phyloP scores from a whole-genome alignment of 2,113 vertebrate species.

The Sylvicapra grimmia region DNA sequence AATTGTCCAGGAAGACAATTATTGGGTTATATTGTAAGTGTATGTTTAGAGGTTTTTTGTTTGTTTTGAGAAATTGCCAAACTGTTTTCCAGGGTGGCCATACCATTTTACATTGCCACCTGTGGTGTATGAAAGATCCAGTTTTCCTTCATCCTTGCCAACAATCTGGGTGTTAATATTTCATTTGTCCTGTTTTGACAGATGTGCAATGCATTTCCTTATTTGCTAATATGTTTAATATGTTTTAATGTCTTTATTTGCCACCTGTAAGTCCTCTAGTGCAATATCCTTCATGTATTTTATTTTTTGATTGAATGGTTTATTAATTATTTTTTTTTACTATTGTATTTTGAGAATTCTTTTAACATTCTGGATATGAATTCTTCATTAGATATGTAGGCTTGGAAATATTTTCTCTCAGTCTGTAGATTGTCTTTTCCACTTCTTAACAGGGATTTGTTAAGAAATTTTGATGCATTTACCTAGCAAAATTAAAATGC shows the following conservation, averaged over 20 bases:
- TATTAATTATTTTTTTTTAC: neutral
- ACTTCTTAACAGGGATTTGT: neutral
- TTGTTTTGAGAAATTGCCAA: neutral
- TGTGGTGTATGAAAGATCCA: neutral
- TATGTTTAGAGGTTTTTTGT: neutral
- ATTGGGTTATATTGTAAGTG: neutral
- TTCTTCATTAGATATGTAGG: neutral
- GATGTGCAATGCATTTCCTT: neutral
- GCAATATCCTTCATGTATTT: neutral
- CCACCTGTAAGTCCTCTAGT: neutral
- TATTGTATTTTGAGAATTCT: neutral
- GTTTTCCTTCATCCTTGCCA: neutral
- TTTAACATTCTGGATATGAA: neutral
- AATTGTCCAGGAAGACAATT: neutral
- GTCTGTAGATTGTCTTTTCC: neutral
- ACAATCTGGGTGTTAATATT: neutral
- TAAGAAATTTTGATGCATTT: neutral
- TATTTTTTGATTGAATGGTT: neutral
- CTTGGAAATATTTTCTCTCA: neutral
- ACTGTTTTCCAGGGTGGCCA: neutral
- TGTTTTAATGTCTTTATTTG: neutral
- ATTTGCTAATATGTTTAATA: neutral
- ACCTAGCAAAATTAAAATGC: neutral
- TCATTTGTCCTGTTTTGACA: neutral
- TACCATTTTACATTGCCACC: neutral